Percentiles rank a stretch among this genome's conserved stretches.
phyloP scores from a whole-genome alignment of 2,113 vertebrate genomes.

The Chlamydotis undulata region DNA sequence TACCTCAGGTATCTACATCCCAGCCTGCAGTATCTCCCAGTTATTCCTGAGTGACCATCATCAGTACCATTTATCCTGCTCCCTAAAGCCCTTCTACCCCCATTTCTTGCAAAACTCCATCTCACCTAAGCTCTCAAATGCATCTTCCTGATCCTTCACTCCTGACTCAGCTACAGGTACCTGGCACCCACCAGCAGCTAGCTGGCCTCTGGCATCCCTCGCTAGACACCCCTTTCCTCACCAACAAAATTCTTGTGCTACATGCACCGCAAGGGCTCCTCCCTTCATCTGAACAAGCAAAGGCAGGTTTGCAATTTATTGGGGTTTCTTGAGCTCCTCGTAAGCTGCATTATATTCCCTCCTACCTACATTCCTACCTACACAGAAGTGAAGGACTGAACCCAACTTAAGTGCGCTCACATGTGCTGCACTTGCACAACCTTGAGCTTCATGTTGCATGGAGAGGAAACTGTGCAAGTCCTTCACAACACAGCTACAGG shows the following conservation, averaged over 20 bases:
- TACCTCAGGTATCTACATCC: not conserved
- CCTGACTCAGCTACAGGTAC: not conserved
- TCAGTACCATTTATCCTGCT: not conserved
- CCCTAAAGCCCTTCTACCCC: not conserved
- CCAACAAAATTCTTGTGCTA: not conserved
- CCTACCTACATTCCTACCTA: not conserved
- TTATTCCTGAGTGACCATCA: not conserved
- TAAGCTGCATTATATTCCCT: not conserved
- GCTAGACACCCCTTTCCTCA: not conserved
- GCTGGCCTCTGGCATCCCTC: not conserved
- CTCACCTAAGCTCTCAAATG: not conserved
- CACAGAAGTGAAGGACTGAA: not conserved
- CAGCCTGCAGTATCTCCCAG: not conserved
- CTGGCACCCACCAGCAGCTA: not conserved
- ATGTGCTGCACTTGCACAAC: fast-evolving
- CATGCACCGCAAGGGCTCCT: not conserved
- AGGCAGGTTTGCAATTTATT: not conserved
- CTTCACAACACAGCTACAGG: not conserved
- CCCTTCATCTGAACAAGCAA: not conserved
- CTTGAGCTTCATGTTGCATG: not conserved
- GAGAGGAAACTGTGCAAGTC: not conserved
- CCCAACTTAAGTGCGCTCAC: not conserved
- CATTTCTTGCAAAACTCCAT: not conserved
- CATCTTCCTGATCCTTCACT: not conserved
- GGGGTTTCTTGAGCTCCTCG: not conserved